Conservation (phyloP, 2,888 invertebrate species). For the Amphipyra berbera region DNA sequence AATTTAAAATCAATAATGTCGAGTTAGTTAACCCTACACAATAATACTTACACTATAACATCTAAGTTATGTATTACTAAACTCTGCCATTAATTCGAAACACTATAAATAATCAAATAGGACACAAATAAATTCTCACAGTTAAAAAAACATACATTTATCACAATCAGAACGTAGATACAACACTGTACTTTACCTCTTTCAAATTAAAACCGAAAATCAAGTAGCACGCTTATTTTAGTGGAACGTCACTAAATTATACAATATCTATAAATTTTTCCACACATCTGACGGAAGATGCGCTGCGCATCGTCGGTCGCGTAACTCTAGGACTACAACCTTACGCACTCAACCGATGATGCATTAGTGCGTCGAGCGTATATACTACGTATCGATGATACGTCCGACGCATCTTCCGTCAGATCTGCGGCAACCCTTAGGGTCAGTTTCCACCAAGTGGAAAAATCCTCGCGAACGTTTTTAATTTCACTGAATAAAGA, state of each 20-base stretch:
- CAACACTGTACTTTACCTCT: conserved; percentile 46
- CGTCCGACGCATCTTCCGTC: too few relatives aligned
- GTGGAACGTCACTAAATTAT: conserved; percentile 9
- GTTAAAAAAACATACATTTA: conserved; percentile 35
- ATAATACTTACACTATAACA: conserved; percentile 48
- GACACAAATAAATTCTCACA: conserved; percentile 41
- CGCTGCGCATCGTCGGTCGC: too few relatives aligned
- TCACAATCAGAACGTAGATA: conserved; percentile 54
- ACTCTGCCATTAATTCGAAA: conserved; percentile 42
- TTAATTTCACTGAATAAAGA: too few relatives aligned
- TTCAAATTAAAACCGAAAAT: conserved; percentile 23
- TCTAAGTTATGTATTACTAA: conserved; percentile 34
- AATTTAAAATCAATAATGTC: conserved; percentile 17
- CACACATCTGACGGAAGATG: too few relatives aligned
- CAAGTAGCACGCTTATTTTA: conserved; percentile 33
- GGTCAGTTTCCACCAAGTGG: too few relatives aligned
- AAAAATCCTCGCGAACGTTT: too few relatives aligned
- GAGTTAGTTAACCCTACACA: conserved; percentile 20
- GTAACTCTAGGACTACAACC: too few relatives aligned
- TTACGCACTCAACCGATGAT: too few relatives aligned
- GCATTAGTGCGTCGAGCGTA: too few relatives aligned
- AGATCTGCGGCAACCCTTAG: too few relatives aligned
- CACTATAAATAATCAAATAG: conserved; percentile 41
- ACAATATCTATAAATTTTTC: not conserved
- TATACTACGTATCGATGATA: too few relatives aligned